Evolutionary conservation across 1,140 invertebrate genomes (phyloP).

Genomic region (Drosophila rufa): DNA sequence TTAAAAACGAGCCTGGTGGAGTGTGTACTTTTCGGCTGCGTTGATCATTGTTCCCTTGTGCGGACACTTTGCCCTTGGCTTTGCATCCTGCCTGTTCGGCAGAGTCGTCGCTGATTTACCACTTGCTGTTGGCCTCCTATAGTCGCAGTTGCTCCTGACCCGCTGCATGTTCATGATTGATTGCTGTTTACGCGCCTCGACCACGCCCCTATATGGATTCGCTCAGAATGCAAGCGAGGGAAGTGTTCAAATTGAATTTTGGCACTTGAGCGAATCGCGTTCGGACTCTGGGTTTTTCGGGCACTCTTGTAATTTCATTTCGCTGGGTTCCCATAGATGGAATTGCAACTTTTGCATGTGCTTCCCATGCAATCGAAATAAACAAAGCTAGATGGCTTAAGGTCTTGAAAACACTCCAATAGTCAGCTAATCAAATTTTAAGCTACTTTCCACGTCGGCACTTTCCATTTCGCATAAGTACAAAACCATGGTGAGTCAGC

Average conservation of each 20-base stretch:
- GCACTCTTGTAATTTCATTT: constrained; percentile 56
- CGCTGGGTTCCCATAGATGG: constrained; percentile 17
- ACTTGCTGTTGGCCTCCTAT: constrained; percentile 7
- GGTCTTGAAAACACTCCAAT: constrained; percentile 4
- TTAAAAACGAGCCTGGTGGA: not conserved
- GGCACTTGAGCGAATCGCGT: constrained; percentile 24
- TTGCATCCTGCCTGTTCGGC: constrained; percentile 2
- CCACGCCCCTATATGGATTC: constrained; percentile 18
- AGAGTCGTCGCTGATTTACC: constrained; percentile 14
- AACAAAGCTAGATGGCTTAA: not conserved
- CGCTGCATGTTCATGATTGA: constrained; percentile 57
- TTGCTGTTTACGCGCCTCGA: constrained; percentile 67
- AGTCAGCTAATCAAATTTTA: constrained; percentile 19
- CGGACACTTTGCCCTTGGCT: not conserved
- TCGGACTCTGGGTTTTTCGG: constrained; percentile 9
- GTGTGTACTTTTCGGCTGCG: not conserved
- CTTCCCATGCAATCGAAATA: constrained; percentile 1
- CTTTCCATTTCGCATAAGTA: constrained; percentile 31
- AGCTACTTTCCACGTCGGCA: constrained; percentile 6
- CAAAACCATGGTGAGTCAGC: constrained; percentile 42
- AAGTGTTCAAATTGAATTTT: constrained; percentile 47
- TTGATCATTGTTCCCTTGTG: not conserved
- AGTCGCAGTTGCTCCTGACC: constrained; percentile 14
- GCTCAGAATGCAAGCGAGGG: not conserved
- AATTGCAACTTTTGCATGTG: constrained; percentile 26